Evolutionary conservation across 2,797 vertebrate genomes (phyloP), one percentile per base, ranked within the genome.

Genomic region (Falco peregrinus): DNA sequence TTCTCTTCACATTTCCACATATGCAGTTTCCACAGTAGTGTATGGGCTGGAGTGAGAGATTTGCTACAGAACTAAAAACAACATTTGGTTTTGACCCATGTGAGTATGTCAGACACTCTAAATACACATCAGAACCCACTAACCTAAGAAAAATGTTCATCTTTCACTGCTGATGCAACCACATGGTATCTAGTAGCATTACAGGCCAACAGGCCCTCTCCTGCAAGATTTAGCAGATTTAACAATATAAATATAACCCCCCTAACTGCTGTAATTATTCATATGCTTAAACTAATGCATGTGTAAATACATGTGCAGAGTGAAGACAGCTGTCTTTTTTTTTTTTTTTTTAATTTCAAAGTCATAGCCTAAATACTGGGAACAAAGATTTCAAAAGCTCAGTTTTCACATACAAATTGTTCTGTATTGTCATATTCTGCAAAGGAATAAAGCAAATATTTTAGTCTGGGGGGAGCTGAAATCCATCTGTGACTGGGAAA

Each of bases 401-500:
- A 56, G 10, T 89, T 93, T 95, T 92, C 43, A 67, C 54, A n/a
- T 93, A 78, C 31, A 67, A 93, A 75, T 95, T 94, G 43, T 90
- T 94, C 63, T 88, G 12, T 90, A 91, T 93, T 95, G 95, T 84
- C 74, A 63, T 64, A 91, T 28, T 88, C 70, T 95, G 90, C 79
- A 95, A 85, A 84, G n/a, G 31, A 95, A 94, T 81, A 88, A 75
- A 84, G 67, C 31, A 97, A 96, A 96, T 96, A 93, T 93, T 95
- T 94, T 90, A 63, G 69, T 93, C 70, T 70, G 8, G 13, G 20
- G 35, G 28, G 33, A 79, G 28, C 33, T 79, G 80, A 88, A 94
- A 93, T 87, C 84, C 89, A 86, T 94, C 96, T 96, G 91, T 86
- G 73, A 61, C 48, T 79, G 45, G 31, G 48, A 92, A 86, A 81